Base-by-base conservation (phyloP, 2,888 invertebrate species). In the Megastigmus dorsalis region DNA sequence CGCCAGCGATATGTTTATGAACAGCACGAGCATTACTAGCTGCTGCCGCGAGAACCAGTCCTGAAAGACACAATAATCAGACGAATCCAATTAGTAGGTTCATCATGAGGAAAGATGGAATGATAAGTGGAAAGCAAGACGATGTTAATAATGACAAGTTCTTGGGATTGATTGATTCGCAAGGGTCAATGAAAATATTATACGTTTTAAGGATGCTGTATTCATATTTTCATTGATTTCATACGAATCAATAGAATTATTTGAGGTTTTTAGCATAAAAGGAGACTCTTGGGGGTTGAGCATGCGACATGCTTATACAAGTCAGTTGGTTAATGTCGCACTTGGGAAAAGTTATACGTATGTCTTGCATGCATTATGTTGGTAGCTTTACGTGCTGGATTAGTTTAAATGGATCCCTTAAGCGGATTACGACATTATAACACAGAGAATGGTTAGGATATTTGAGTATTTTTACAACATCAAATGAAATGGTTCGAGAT, bases 31-130 rank as follows among this genome's bases (percentile, higher is more conserved):
- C 91, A 97, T 93, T 89, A 97, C 95, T 89, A 97, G 92, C 91
- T 97, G 96, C 91, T 97, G 97, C 89, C 97, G 93, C 87, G 96
- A 95, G 90, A 97, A 95, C 97, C 97, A 97, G 92, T 97, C 97
- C 96, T 97, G 92, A 6, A 91, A 91, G 80, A 80, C 76, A 60
- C 13, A 13, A 65, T 48, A 20, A 28, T 52, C 23, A 59, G 2
- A 30, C 4, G 13, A 0, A 13, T 33, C 13, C 3, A 28, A 28
- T 52, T 41, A 41, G 26, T n/a, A n/a, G n/a, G n/a, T n/a, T n/a
- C n/a, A n/a, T n/a, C n/a, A n/a, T n/a, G n/a, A n/a, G n/a, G n/a
- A n/a, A n/a, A n/a, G n/a, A 26, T 5, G 15, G 10, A 45, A 28
- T 30, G 6, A 57, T 48, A 26, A 60, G 28, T 60, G 33, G 18